Base-by-base conservation (phyloP, 1,140 invertebrate genomes). In the Lysiphlebus fabarum region DNA sequence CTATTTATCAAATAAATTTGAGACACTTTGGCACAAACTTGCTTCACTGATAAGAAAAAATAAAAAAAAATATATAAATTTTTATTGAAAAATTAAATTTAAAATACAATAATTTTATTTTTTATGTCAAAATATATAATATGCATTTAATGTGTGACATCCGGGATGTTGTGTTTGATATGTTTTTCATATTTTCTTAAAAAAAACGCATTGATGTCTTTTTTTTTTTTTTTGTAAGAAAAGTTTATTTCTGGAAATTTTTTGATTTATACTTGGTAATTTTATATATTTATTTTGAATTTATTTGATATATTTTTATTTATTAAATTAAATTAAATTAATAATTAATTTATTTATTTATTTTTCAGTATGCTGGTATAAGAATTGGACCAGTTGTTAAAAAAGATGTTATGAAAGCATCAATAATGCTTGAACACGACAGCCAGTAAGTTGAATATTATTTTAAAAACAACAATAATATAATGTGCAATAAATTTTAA, bases 371-470 rank as follows among this genome's bases (percentile, higher is more conserved):
- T 81, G 90, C 93, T 45, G 95, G 95, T 51, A 98, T 99, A 68
- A 92, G 96, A 65, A 99, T 99, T 80, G 98, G 98, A 9, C 97
- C 98, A 17, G 97, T 99, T 36, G 97, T 99, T 49, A 99, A 98
- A 76, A 95, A 94, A 71, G 98, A 99, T 79, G 95, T 99, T 1
- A 99, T 99, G 93, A 98, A 96, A 78, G 96, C 96, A 1, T 98
- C 96, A 6, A 93, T 93, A 56, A 99, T 99, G 98, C 77, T 99
- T 81, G 96, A 99, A 78, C 95, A 98, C 78, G 95, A 98, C 71
- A 88, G 88, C 49, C 95, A 98, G 89, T 96, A 81, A 89, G 90
- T 51, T 17, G 17, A 17, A 17, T 91, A 70, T 62, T 59, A 59
- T 45, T 10, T 9, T 44, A 37, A 42, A 54, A 41, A 10, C 55